Conservation (phyloP, 2,888 invertebrate genomes). For the Tridacna crocea region DNA sequence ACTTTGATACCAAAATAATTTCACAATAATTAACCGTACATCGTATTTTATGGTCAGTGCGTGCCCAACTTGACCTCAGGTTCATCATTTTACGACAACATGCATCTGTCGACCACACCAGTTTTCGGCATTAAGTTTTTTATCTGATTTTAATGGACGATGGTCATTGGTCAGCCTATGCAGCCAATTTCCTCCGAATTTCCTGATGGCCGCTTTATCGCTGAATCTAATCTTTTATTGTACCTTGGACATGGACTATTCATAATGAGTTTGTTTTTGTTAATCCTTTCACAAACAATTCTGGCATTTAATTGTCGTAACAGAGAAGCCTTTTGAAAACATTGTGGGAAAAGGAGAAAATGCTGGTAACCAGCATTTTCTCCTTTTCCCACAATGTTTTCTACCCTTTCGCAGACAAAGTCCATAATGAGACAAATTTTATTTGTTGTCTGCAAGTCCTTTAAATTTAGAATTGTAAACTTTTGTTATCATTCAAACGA, state of each 20-base stretch:
- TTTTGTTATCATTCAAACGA: too few species aligned
- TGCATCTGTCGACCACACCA: background rate
- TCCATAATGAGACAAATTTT: too few species aligned
- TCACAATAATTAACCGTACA: slow-evolving; percentile 4
- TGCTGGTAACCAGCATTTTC: too few species aligned
- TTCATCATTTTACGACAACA: background rate
- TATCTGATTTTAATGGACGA: slow-evolving; percentile 6
- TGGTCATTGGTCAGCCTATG: slow-evolving; percentile 18
- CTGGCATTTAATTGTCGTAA: too few species aligned
- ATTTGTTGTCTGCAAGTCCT: too few species aligned
- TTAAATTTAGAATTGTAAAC: too few species aligned
- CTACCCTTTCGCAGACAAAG: too few species aligned
- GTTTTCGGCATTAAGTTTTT: background rate
- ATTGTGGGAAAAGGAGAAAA: too few species aligned
- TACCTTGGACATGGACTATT: background rate
- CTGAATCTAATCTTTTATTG: slow-evolving; percentile 21
- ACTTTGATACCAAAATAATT: background rate
- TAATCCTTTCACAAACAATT: background rate
- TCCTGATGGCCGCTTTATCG: slow-evolving; percentile 26
- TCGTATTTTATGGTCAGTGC: slow-evolving; percentile 1
- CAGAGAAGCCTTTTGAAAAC: too few species aligned
- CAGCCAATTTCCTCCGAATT: slow-evolving; percentile 25
- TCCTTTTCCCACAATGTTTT: too few species aligned
- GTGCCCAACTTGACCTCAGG: background rate
- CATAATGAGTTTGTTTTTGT: slow-evolving; percentile 1